phyloP scores from a whole-genome alignment of 2,797 vertebrate genomes.

The Rhabdomys pumilio region DNA sequence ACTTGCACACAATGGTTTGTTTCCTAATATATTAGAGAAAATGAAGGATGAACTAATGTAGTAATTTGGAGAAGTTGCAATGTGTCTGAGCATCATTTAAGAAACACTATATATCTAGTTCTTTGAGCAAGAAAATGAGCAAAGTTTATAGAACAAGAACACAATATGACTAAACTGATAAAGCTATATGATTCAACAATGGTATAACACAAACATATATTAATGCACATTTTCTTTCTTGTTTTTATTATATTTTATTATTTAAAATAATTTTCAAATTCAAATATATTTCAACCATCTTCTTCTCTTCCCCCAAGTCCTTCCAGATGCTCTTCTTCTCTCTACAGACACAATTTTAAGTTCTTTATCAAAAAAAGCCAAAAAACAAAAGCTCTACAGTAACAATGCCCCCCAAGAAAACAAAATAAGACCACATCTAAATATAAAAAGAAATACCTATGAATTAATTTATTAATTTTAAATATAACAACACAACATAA shows the following conservation, averaged over 20 bases:
- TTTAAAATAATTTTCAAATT: neutral
- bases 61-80: constrained; percentile 15
- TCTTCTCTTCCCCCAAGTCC: neutral
- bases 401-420: neutral
- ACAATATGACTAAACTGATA: constrained; percentile 34
- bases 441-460: neutral
- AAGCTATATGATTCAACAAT: neutral
- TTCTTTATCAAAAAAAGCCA: neutral
- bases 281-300: neutral
- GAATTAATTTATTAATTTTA: neutral
- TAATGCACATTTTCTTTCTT: neutral
- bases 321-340: neutral
- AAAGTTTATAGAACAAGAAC: neutral
- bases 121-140: neutral
- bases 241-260: neutral
- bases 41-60: constrained; percentile 1
- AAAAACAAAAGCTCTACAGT: neutral
- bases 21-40: constrained; percentile 21
- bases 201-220: neutral
- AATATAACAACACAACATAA: neutral
- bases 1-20: neutral
- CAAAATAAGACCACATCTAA: neutral
- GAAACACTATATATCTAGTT: neutral
- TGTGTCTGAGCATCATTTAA: neutral
- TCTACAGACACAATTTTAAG: neutral